phyloP scores from a whole-genome alignment of 2,113 vertebrate genomes.

The Microtus richardsoni region DNA sequence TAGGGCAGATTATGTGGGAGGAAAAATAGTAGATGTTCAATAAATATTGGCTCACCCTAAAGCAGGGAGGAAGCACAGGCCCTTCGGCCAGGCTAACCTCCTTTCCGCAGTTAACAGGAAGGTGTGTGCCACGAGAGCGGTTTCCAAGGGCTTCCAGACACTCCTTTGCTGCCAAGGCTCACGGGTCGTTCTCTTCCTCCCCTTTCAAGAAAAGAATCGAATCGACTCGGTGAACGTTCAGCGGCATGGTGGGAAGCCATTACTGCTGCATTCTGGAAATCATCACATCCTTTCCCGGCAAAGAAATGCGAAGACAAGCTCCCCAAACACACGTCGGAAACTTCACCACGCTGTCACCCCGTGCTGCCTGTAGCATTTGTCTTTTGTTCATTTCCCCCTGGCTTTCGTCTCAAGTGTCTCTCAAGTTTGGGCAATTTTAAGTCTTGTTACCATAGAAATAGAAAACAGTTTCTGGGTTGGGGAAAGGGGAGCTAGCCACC shows the following conservation, averaged over 20 bases:
- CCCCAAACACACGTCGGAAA: slow-evolving; percentile 77
- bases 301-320: slow-evolving; percentile 73
- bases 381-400: slow-evolving; percentile 69
- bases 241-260: slow-evolving; percentile 54
- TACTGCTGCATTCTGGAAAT: slow-evolving; percentile 63
- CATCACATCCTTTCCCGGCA: slow-evolving; percentile 63
- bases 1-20: slow-evolving; percentile 40
- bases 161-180: slow-evolving; percentile 35
- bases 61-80: background rate
- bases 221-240: slow-evolving; percentile 30
- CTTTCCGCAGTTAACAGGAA: slow-evolving; percentile 9
- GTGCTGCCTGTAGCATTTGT: slow-evolving; percentile 65
- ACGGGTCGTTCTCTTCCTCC: background rate
- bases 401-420: slow-evolving; percentile 68
- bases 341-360: slow-evolving; percentile 68
- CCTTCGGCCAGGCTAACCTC: background rate
- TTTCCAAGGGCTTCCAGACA: slow-evolving; percentile 36
- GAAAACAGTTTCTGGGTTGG: slow-evolving; percentile 61
- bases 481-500: background rate
- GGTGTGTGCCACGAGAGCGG: slow-evolving; percentile 22
- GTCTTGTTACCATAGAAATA: slow-evolving; percentile 69
- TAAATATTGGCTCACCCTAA: slow-evolving; percentile 54
- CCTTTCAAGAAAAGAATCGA: slow-evolving; percentile 74
- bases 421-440: slow-evolving; percentile 75
- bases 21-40: slow-evolving; percentile 54